These are phyloP conservation scores for Andrena dorsata DNA, from an alignment of 2,888 invertebrate genomes.

Conservation along the genomic window DNA sequence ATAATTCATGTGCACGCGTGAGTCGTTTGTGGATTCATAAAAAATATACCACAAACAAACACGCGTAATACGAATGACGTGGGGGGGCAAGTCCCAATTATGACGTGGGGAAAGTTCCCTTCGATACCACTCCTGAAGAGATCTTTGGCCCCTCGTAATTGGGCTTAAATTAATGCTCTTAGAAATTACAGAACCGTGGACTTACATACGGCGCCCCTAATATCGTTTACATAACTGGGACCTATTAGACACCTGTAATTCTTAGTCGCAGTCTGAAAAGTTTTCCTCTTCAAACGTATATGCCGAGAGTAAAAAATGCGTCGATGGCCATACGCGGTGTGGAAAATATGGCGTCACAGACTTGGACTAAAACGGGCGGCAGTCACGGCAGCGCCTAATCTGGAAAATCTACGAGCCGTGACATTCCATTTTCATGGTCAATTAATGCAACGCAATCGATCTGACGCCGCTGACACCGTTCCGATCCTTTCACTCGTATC, in stretches of 20 bases:
- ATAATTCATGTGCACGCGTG: slow-evolving; percentile 43
- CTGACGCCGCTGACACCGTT: slow-evolving; percentile 54
- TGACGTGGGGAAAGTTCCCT: too few species aligned
- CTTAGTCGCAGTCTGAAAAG: too few species aligned
- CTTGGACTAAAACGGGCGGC: slow-evolving; percentile 48
- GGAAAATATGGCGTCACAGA: slow-evolving; percentile 58
- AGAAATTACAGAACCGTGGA: too few species aligned
- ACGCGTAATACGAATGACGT: background rate
- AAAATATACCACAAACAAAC: background rate
- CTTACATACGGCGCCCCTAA: too few species aligned
- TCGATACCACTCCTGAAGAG: too few species aligned
- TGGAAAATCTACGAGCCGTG: slow-evolving; percentile 70
- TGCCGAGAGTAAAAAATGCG: slow-evolving; percentile 24
- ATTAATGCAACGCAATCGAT: slow-evolving; percentile 68
- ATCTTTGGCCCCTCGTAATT: too few species aligned
- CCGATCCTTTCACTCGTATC: slow-evolving; percentile 62
- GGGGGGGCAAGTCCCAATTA: too few species aligned
- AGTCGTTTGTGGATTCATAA: slow-evolving; percentile 1
- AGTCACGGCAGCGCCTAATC: slow-evolving; percentile 69
- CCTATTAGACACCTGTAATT: too few species aligned
- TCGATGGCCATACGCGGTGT: slow-evolving; percentile 13
- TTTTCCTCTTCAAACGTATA: slow-evolving; percentile 13
- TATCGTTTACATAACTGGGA: too few species aligned
- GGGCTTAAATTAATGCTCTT: too few species aligned
- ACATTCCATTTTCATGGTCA: slow-evolving; percentile 72